A percentile compares a stretch with the other conserved stretches of the same genome.
Conservation (phyloP, 2,888 invertebrate species). For the Ligdia adustata region DNA sequence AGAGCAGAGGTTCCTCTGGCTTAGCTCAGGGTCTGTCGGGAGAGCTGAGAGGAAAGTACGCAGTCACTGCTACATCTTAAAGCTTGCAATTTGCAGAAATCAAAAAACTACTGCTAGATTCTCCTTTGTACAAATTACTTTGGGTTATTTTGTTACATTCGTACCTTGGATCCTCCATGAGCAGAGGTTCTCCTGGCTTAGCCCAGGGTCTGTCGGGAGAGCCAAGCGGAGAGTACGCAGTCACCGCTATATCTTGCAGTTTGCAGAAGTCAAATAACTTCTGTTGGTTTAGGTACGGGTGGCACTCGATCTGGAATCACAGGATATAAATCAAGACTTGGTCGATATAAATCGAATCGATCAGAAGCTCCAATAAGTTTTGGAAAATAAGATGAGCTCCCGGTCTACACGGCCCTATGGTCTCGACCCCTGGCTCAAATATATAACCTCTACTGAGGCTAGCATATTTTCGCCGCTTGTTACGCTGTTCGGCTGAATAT, state of each 20-base stretch:
- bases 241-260: conserved; percentile 85
- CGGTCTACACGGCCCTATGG: too few species aligned
- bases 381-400: too few species aligned
- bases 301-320: conserved; percentile 86
- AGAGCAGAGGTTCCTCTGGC: conserved; percentile 84
- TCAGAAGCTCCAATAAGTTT: too few species aligned
- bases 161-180: conserved; percentile 83
- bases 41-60: conserved; percentile 91
- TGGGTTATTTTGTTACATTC: neutral
- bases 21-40: conserved; percentile 89
- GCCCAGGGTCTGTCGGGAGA: conserved; percentile 89
- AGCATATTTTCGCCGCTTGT: too few species aligned
- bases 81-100: conserved; percentile 86
- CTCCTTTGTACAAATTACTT: too few species aligned
- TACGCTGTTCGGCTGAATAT: too few species aligned
- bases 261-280: conserved; percentile 87
- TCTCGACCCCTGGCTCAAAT: too few species aligned
- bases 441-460: too few species aligned
- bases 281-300: conserved; percentile 87
- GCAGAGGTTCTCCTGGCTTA: conserved; percentile 85
- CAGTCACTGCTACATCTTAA: conserved; percentile 88
- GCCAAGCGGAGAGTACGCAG: conserved; percentile 92
- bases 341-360: too few species aligned
- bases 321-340: too few species aligned
- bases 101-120: conserved; percentile 87